Evolutionary conservation across 2,797 vertebrate genomes (phyloP), one percentile per base, ranked within the genome.

Genomic region (Erpetoichthys calabaricus): DNA sequence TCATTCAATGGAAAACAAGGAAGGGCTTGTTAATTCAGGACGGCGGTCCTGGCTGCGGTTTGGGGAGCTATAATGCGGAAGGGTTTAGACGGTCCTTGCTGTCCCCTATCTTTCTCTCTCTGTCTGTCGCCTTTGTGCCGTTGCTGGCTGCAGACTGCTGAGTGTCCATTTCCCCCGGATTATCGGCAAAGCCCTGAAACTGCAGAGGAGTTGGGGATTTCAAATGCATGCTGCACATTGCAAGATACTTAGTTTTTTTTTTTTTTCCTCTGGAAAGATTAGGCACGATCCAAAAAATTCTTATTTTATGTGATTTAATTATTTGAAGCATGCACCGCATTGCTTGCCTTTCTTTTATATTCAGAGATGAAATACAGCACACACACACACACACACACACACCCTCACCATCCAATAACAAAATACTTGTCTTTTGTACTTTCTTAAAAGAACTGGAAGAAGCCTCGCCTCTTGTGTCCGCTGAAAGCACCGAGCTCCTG

Each of bases 221-320:
- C 54, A 47, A n/a, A 59, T 44, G 55, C 54, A 53, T 56, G 44
- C 47, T 42, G 65, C 58, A 59, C 62, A 64, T 63, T 60, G 60
- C 63, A 63, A 74, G 77, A 83, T 83, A 80, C 80, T 75, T 72
- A 72, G 77, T 75, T 71, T 70, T 43, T n/a, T 10, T 53, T 46
- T 10, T 45, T 45, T 9, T 51, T 45, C 41, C 9, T 57, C 72
- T 65, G 66, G 53, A 65, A 73, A 80, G 82, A 85, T 82, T 84
- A 86, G 79, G 84, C 77, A 79, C 84, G 59, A 85, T 86, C 79
- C 82, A 80, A 83, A 79, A 78, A 79, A 79, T 78, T 79, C 74
- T 67, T 70, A 65, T 66, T 70, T 70, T 55, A 25, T 25, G 25
- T 25, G 25, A 25, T 25, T 25, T 25, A 25, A 25, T 25, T 25